phyloP scores from a whole-genome alignment of 2,888 invertebrate species.

The Hipparchia sbordonii region DNA sequence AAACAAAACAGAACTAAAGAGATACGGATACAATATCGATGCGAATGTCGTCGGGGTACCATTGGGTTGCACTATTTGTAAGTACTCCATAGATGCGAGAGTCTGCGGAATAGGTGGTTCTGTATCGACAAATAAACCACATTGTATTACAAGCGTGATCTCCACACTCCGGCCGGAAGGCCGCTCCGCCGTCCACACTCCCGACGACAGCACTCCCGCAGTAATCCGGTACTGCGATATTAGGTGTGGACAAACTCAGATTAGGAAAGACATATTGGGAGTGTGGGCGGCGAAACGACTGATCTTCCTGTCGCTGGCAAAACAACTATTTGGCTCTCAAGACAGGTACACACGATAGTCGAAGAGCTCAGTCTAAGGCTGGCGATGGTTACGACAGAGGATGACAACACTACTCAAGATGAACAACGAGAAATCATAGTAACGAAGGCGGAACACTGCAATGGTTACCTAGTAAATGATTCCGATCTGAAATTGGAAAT shows the following conservation, averaged over 20 bases:
- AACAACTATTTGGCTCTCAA: constrained; percentile 36
- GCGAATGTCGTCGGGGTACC: constrained; percentile 75
- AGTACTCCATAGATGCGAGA: constrained; percentile 81
- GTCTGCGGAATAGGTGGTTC: constrained; percentile 80
- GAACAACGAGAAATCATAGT: constrained; percentile 66
- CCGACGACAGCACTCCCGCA: no score
- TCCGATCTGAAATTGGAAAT: constrained; percentile 84
- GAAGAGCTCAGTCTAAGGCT: constrained; percentile 35
- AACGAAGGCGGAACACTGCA: constrained; percentile 62
- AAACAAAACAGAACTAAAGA: constrained; percentile 49
- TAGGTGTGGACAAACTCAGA: neutral
- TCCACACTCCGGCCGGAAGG: constrained; percentile 39
- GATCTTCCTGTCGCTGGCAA: constrained; percentile 27
- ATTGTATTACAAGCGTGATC: constrained; percentile 73
- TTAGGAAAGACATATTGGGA: neutral
- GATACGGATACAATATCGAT: constrained; percentile 58
- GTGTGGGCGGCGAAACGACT: constrained; percentile 35
- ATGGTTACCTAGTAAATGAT: constrained; percentile 83
- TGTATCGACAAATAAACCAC: constrained; percentile 80
- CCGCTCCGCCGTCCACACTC: constrained; percentile 37
- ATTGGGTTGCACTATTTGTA: constrained; percentile 80
- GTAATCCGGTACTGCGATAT: no score
- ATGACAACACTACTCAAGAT: constrained; percentile 61
- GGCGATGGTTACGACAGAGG: constrained; percentile 48
- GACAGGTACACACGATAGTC: constrained; percentile 41